Conservation (phyloP, 2,888 invertebrate genomes). For the Stomorhina lunata region DNA sequence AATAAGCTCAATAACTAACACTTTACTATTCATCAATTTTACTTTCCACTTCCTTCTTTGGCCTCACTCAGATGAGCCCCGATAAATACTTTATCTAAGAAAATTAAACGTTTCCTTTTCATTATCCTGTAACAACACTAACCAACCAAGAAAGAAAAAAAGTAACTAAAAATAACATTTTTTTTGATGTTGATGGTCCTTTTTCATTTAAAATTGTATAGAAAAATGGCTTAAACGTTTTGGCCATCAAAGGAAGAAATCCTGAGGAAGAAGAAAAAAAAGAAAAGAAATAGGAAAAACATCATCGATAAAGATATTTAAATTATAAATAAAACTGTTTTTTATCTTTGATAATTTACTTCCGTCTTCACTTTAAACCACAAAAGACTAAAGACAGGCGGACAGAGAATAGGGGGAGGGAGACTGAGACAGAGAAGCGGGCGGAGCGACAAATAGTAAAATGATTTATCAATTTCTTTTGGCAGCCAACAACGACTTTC, state of each 20-base stretch:
- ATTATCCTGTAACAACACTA: too few relatives aligned
- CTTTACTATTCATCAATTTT: too few relatives aligned
- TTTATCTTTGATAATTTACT: constrained; percentile 36
- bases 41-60: too few relatives aligned
- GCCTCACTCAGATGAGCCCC: too few relatives aligned
- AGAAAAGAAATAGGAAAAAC: neutral
- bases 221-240: neutral
- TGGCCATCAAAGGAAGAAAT: too few relatives aligned
- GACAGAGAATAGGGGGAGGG: too few relatives aligned
- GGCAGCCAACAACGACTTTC: neutral
- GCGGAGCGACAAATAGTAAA: neutral
- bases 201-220: neutral
- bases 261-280: neutral
- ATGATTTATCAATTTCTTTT: constrained; percentile 56
- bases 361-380: constrained; percentile 14
- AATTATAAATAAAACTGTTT: constrained; percentile 18
- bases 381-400: too few relatives aligned
- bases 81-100: too few relatives aligned
- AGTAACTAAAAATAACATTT: neutral
- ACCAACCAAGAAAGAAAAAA: neutral
- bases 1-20: too few relatives aligned
- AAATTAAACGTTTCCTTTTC: too few relatives aligned
- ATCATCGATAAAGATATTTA: constrained; percentile 20
- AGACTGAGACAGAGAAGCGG: neutral
- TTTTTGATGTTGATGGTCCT: too few relatives aligned